Percentiles rank a stretch among this genome's conserved stretches.
Evolutionary conservation across 2,113 vertebrate genomes (phyloP).

Genomic region (Brachionichthys hirsutus): DNA sequence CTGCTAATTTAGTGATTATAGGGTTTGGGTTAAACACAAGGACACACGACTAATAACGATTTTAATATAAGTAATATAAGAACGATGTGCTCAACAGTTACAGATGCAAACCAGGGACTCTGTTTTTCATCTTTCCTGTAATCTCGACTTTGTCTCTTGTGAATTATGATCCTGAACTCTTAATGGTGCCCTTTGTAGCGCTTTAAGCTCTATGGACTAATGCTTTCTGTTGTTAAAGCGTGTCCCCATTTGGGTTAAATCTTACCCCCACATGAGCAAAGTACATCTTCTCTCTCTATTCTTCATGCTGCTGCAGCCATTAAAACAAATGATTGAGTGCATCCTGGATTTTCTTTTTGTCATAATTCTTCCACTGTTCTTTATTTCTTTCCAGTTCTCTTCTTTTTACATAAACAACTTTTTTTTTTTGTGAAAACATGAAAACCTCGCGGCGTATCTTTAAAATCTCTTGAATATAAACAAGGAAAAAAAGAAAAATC

Average conservation of each 20-base stretch:
- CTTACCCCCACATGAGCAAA: background rate
- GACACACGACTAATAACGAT: too few species aligned
- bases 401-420: too few species aligned
- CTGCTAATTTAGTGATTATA: conserved; percentile 18
- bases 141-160: conserved; percentile 2
- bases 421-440: too few species aligned
- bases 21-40: background rate
- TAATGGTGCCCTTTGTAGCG: background rate
- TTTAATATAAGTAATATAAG: too few species aligned
- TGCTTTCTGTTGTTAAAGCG: background rate
- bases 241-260: background rate
- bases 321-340: background rate
- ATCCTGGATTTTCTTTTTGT: too few species aligned
- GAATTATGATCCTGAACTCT: background rate
- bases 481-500: too few species aligned
- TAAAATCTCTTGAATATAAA: too few species aligned
- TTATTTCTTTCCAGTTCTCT: too few species aligned
- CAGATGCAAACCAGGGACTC: background rate
- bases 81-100: background rate
- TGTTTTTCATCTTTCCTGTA: background rate
- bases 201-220: background rate
- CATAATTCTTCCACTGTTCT: too few species aligned
- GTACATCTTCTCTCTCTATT: background rate
- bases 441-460: too few species aligned
- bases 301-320: background rate